These are phyloP conservation scores for Calephelis perditalis DNA, from an alignment of 2,888 invertebrate genomes.

Conservation along the genomic window DNA sequence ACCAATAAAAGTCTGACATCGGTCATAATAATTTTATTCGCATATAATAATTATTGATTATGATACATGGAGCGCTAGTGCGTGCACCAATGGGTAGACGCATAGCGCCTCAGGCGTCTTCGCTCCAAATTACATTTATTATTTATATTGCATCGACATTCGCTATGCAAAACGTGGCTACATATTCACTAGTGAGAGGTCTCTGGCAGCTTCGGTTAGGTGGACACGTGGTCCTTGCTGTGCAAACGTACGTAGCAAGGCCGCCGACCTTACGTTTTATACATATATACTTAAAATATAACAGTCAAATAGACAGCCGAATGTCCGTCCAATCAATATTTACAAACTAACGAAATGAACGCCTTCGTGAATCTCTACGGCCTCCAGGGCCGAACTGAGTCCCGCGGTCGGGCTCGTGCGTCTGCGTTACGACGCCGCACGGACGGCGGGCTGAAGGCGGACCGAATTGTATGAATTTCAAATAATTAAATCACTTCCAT, in stretches of 20 bases:
- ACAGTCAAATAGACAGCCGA: constrained; percentile 68
- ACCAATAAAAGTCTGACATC: constrained; percentile 28
- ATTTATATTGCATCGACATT: constrained; percentile 70
- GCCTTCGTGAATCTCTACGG: constrained; percentile 41
- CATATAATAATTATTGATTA: constrained; percentile 77
- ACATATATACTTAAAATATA: constrained; percentile 66
- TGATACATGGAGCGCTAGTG: constrained; percentile 68
- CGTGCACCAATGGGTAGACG: constrained; percentile 48
- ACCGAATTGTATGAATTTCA: constrained; percentile 46
- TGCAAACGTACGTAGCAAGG: constrained; percentile 45
- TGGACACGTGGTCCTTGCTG: constrained; percentile 52
- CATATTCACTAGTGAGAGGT: constrained; percentile 75
- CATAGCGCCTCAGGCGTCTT: constrained; percentile 45
- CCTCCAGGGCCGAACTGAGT: constrained; percentile 29
- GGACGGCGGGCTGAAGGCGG: constrained; percentile 37
- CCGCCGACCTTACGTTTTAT: constrained; percentile 61
- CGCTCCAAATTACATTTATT: constrained; percentile 67
- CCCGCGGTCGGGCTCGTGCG: constrained; percentile 29
- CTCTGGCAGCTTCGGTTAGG: constrained; percentile 63
- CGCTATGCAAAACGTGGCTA: constrained; percentile 66
- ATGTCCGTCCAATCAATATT: constrained; percentile 64
- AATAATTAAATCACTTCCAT: constrained; percentile 67
- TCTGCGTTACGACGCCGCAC: constrained; percentile 31
- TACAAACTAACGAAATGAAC: constrained; percentile 62
- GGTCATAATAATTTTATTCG: constrained; percentile 76